phyloP scores from a whole-genome alignment of 1,140 invertebrate genomes.

The Danaus melanippus region DNA sequence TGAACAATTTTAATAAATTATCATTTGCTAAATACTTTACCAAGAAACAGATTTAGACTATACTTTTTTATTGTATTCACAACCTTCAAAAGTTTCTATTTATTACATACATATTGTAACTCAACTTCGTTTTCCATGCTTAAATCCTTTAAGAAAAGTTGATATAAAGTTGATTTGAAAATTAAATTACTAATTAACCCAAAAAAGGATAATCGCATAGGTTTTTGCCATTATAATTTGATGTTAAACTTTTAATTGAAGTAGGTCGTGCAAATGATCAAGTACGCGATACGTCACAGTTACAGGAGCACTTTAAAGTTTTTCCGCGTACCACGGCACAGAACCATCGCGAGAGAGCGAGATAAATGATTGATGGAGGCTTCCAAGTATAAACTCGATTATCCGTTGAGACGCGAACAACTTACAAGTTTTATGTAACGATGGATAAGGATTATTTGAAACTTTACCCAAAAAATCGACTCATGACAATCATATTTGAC shows the following conservation, averaged over 20 bases:
- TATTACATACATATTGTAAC: too few species aligned
- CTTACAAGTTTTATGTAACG: slow-evolving; percentile 71
- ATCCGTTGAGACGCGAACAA: slow-evolving; percentile 68
- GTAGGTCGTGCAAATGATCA: slow-evolving; percentile 39
- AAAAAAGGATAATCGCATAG: too few species aligned
- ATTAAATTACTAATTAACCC: too few species aligned
- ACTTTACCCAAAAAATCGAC: slow-evolving; percentile 59
- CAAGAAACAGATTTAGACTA: too few species aligned
- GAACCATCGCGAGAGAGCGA: slow-evolving; percentile 44
- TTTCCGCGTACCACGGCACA: slow-evolving; percentile 48
- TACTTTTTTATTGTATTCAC: too few species aligned
- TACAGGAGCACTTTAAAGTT: slow-evolving; percentile 63
- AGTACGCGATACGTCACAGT: slow-evolving; percentile 55
- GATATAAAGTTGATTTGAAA: too few species aligned
- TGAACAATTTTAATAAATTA: too few species aligned
- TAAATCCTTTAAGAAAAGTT: too few species aligned
- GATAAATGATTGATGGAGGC: slow-evolving; percentile 70
- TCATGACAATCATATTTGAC: slow-evolving; percentile 66
- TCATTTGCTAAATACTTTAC: too few species aligned
- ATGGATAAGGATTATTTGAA: slow-evolving; percentile 67
- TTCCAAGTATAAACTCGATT: slow-evolving; percentile 71
- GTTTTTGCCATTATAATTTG: too few species aligned
- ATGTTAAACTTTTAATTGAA: slow-evolving; percentile 31
- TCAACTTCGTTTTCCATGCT: too few species aligned
- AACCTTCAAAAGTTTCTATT: too few species aligned